phyloP scores from a whole-genome alignment of 2,113 vertebrate species.

The Pseudolaguvia tuberculata region DNA sequence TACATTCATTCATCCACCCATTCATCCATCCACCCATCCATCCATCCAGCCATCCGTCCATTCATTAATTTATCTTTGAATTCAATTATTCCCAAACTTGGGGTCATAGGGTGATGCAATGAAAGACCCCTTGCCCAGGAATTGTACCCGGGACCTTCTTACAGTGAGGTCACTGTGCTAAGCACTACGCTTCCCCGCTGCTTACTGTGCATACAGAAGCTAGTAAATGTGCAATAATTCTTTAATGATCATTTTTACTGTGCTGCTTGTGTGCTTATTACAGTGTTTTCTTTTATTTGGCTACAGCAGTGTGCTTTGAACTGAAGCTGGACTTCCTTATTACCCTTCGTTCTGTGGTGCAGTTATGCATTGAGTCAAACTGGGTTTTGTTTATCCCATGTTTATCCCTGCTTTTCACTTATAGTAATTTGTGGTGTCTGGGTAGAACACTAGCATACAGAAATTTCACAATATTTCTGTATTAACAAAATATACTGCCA shows the following conservation, averaged over 20 bases:
- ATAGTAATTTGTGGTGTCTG: slow-evolving; percentile 30
- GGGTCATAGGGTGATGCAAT: too few relatives aligned
- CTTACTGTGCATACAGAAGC: not conserved
- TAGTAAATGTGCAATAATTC: not conserved
- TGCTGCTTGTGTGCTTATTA: not conserved
- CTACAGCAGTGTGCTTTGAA: slow-evolving; percentile 16
- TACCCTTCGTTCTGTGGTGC: slow-evolving; percentile 23
- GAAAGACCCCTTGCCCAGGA: too few relatives aligned
- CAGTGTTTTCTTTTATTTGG: not conserved
- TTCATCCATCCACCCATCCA: too few relatives aligned
- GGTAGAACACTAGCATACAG: not conserved
- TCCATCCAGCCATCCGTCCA: too few relatives aligned
- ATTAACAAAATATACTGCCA: not conserved
- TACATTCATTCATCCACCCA: too few relatives aligned
- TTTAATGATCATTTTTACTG: not conserved
- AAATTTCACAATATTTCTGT: slow-evolving; percentile 4
- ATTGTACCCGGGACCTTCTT: too few relatives aligned
- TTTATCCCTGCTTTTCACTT: slow-evolving; percentile 29
- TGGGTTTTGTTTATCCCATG: slow-evolving; percentile 36
- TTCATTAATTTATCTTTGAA: too few relatives aligned
- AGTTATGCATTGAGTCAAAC: slow-evolving; percentile 21
- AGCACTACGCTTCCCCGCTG: too few relatives aligned
- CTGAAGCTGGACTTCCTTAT: slow-evolving; percentile 26
- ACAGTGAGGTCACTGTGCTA: too few relatives aligned
- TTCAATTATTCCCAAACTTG: too few relatives aligned